A percentile compares a stretch with the other conserved stretches of the same genome.
These are phyloP conservation scores for Rhagoletis pomonella DNA, from an alignment of 1,140 invertebrate genomes.

Conservation along the genomic window DNA sequence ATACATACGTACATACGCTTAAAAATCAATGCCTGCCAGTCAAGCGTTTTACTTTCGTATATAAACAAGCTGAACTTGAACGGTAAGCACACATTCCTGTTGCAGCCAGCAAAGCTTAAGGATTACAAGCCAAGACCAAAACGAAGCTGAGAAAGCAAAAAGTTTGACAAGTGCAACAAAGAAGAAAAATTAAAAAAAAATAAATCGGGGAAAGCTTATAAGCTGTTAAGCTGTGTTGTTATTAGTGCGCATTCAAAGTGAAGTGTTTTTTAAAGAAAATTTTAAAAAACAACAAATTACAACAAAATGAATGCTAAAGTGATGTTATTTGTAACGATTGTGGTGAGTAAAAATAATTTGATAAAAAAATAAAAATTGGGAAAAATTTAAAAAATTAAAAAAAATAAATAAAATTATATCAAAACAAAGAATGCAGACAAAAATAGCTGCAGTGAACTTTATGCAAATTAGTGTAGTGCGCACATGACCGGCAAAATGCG, in stretches of 20 bases:
- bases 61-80: slow-evolving; percentile 68
- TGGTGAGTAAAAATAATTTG: slow-evolving; percentile 65
- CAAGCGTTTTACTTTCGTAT: slow-evolving; percentile 62
- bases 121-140: slow-evolving; percentile 57
- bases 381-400: not conserved
- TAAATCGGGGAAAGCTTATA: not conserved
- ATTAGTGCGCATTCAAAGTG: not conserved
- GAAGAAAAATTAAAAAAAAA: not conserved
- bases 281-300: slow-evolving; percentile 45
- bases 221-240: slow-evolving; percentile 27
- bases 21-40: not conserved
- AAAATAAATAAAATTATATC: not conserved
- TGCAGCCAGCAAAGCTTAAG: slow-evolving; percentile 67
- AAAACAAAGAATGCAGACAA: not conserved
- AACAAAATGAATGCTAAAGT: slow-evolving; percentile 67
- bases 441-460: not conserved
- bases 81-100: slow-evolving; percentile 72
- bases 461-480: not conserved
- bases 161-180: slow-evolving; percentile 55
- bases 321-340: slow-evolving; percentile 63
- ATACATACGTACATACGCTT: not conserved
- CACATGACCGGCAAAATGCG: not conserved
- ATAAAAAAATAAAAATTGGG: not conserved
- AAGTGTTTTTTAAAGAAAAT: slow-evolving; percentile 15
- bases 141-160: not conserved